Evolutionary conservation across 1,140 invertebrate species (phyloP).

Genomic region (Caligus rogercresseyi): DNA sequence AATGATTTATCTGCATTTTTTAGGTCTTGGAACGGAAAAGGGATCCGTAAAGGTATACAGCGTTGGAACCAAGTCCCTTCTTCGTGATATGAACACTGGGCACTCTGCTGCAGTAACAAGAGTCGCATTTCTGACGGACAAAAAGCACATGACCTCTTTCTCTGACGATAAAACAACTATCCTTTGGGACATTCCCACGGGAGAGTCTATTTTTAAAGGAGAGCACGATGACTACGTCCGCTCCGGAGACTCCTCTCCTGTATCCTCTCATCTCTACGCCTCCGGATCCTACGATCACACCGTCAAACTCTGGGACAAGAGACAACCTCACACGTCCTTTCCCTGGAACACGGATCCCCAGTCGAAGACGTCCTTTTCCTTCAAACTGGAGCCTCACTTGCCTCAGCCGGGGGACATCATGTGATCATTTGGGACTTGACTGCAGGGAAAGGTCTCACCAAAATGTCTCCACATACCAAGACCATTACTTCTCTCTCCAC

Average conservation of each 20-base stretch:
- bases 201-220: not conserved
- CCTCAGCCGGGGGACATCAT: constrained; percentile 52
- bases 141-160: constrained; percentile 61
- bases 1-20: too few species aligned
- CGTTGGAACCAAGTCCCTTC: not conserved
- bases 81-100: not conserved
- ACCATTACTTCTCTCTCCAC: not conserved
- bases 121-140: constrained; percentile 56
- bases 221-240: constrained; percentile 47
- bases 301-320: constrained; percentile 69
- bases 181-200: constrained; percentile 68
- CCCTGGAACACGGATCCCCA: constrained; percentile 67
- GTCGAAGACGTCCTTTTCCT: constrained; percentile 76
- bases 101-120: not conserved
- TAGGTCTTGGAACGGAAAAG: not conserved
- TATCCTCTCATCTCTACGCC: constrained; percentile 50
- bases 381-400: constrained; percentile 71
- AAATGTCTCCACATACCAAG: constrained; percentile 18
- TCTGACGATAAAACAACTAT: constrained; percentile 77
- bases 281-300: constrained; percentile 86
- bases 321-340: constrained; percentile 41
- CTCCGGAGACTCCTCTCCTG: constrained; percentile 54
- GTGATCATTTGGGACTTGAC: constrained; percentile 11
- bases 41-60: not conserved
- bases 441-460: constrained; percentile 19